Evolutionary conservation across 2,797 vertebrate genomes (phyloP).

Genomic region (Limosa lapponica): DNA sequence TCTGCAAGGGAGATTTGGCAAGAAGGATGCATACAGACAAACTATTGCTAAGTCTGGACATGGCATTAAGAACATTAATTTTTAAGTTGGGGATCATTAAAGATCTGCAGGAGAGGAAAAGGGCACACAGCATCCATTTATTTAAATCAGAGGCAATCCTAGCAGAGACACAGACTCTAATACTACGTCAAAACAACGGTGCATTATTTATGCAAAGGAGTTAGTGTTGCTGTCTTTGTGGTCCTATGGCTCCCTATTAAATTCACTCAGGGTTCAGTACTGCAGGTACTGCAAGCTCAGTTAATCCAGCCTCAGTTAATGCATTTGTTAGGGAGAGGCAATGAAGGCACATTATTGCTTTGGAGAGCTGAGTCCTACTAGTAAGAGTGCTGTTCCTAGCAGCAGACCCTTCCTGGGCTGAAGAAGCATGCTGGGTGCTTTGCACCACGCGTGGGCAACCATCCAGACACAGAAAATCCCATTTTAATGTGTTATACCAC

Average conservation of each 20-base stretch:
- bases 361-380: background rate
- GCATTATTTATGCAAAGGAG: background rate
- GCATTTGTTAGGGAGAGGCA: background rate
- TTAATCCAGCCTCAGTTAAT: background rate
- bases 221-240: background rate
- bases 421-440: background rate
- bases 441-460: background rate
- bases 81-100: background rate
- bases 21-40: background rate
- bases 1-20: conserved; percentile 26
- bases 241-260: background rate
- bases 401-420: background rate
- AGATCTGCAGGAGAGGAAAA: background rate
- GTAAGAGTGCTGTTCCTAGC: background rate
- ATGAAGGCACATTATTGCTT: rapidly evolving
- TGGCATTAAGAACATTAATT: background rate
- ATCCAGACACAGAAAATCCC: background rate
- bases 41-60: background rate
- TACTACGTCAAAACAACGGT: background rate
- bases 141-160: background rate
- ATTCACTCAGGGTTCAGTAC: background rate
- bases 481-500: background rate
- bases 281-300: background rate
- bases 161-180: background rate
- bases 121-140: background rate